These are phyloP conservation scores for Brienomyrus longianalis DNA, from an alignment of 2,113 vertebrate species.

Conservation along the genomic window DNA sequence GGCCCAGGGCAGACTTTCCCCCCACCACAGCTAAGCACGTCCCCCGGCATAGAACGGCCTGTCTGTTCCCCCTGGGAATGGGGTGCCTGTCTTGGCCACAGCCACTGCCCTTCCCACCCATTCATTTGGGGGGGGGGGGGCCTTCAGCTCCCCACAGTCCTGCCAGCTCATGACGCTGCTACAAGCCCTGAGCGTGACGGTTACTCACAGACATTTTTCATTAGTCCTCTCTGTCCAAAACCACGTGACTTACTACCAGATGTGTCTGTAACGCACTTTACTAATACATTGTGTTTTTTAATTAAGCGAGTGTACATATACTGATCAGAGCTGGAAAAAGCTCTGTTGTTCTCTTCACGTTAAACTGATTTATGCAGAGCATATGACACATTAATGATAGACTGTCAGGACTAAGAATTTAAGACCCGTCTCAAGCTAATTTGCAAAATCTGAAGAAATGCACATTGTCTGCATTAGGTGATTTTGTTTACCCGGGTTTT, in stretches of 20 bases:
- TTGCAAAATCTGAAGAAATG: background rate
- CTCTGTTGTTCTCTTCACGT: background rate
- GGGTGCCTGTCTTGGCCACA: background rate
- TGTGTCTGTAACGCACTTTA: background rate
- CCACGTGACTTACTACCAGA: background rate
- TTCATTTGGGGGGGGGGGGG: background rate
- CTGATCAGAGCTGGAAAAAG: background rate
- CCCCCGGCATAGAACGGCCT: slow-evolving; percentile 46
- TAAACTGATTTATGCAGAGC: background rate
- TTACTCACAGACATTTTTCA: slow-evolving; percentile 5
- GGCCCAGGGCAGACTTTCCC: slow-evolving; percentile 74
- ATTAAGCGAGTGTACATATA: background rate
- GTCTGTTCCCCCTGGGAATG: slow-evolving; percentile 8
- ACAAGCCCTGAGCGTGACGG: background rate
- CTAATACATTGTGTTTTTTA: background rate
- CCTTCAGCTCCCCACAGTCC: no score
- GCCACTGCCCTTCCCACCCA: background rate
- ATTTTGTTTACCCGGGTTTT: background rate
- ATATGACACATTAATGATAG: background rate
- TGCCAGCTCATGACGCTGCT: background rate
- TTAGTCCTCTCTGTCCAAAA: background rate
- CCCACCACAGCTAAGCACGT: slow-evolving; percentile 85
- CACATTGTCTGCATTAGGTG: background rate
- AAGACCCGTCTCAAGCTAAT: background rate
- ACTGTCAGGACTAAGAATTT: background rate